Evolutionary conservation across 1,140 invertebrate genomes (phyloP), one percentile per base, ranked within the genome.

Genomic region (Drosophila sp.): DNA sequence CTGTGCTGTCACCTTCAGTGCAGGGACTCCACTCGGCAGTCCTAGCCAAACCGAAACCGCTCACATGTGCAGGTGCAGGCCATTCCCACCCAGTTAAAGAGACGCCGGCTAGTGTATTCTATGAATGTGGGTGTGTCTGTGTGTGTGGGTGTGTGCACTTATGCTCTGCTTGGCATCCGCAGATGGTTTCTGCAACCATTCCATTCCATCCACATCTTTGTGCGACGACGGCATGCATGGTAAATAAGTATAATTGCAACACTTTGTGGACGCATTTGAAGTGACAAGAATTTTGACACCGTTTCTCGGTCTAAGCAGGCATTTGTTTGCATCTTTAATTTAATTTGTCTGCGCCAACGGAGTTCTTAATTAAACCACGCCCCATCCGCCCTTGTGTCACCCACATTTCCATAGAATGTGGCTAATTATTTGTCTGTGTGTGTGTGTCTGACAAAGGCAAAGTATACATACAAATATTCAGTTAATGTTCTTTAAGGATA

Each of bases 191-290:
- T 41, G 56, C 62, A 32, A 1, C 29, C 17, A 4, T 11, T 38
- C 35, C 35, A 38, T 17, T 17, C 17, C 17, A 50, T 62, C 44
- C 29, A 29, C 54, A 58, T 50, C 44, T 50, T 50, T 58, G 32
- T 58, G 35, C 30, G 32, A 58, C 30, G 32, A 35, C 58, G 47
- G 70, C 66, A 66, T 70, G 70, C 77, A 66, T 70, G 77, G 69
- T 71, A 80, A 80, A 80, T 80, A 79, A 80, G 76, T 77, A 74
- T 80, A 80, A 80, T 80, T 80, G 78, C 78, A 80, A 74, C 78
- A 78, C 78, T 80, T 80, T 80, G 75, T 74, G 78, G 78, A 67
- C 63, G 61, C 72, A 64, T 74, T 80, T 77, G 70, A 74, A 73
- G 70, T 78, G 78, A 74, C 75, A 80, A 74, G 70, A 80, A 80